phyloP scores from a whole-genome alignment of 2,888 invertebrate species.

The Drosophila emarginata region DNA sequence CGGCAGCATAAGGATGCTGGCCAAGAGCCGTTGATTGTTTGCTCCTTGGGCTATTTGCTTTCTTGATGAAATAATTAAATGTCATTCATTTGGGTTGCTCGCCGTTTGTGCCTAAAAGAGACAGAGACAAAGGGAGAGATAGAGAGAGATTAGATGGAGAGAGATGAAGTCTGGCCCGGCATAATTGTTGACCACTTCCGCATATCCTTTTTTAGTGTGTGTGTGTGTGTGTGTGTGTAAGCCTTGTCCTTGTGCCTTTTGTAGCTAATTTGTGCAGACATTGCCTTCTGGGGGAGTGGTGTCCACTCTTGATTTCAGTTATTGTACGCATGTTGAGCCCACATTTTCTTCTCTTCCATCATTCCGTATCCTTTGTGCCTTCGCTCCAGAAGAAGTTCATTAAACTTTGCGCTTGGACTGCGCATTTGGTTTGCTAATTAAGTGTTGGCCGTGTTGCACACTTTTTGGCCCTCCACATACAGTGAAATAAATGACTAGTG shows the following conservation, averaged over 20 bases:
- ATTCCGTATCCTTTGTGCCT: not conserved
- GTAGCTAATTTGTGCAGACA: constrained; percentile 69
- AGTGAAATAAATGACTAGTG: constrained; percentile 50
- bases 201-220: constrained; percentile 56
- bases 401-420: constrained; percentile 36
- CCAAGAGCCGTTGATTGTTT: constrained; percentile 64
- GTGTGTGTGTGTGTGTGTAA: not conserved
- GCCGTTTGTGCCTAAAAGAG: constrained; percentile 29
- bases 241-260: constrained; percentile 40
- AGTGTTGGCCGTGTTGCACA: constrained; percentile 52
- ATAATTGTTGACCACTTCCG: constrained; percentile 74
- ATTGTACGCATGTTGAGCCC: constrained; percentile 19
- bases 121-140: not conserved
- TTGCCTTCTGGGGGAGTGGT: constrained; percentile 48
- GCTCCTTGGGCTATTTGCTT: constrained; percentile 74
- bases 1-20: constrained; percentile 58
- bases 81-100: constrained; percentile 71
- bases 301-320: constrained; percentile 53
- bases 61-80: constrained; percentile 78
- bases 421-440: constrained; percentile 57
- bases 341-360: constrained; percentile 8
- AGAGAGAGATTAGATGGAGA: not conserved
- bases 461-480: constrained; percentile 29
- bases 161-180: constrained; percentile 14
- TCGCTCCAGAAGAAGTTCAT: constrained; percentile 29